Percentiles rank a stretch among this genome's conserved stretches.
phyloP scores from a whole-genome alignment of 2,888 invertebrate genomes.

The Platycheirus rosarum region DNA sequence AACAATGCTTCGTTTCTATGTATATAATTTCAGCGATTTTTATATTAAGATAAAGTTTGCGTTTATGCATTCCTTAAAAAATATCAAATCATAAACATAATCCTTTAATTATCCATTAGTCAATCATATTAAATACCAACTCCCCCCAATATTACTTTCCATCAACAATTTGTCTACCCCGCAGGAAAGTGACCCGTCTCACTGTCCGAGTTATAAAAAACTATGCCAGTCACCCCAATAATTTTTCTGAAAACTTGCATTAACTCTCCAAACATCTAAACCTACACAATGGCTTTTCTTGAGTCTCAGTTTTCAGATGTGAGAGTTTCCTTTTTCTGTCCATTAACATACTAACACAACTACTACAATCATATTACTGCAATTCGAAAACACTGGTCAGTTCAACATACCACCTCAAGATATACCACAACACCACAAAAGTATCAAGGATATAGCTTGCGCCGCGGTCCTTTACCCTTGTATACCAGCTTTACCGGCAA shows the following conservation, averaged over 20 bases:
- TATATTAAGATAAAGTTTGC: too few relatives aligned
- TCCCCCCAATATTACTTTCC: not conserved
- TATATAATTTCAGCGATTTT: too few relatives aligned
- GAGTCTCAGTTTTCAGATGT: too few relatives aligned
- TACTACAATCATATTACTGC: constrained; percentile 8
- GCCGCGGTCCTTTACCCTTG: constrained; percentile 46
- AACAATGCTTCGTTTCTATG: too few relatives aligned
- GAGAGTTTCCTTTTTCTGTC: constrained; percentile 14
- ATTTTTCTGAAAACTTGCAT: constrained; percentile 23
- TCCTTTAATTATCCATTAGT: not conserved
- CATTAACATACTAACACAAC: constrained; percentile 28
- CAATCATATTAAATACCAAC: not conserved
- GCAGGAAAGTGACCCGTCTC: constrained; percentile 23
- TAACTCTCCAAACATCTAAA: constrained; percentile 14
- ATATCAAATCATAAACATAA: too few relatives aligned
- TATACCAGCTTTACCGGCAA: constrained; percentile 53
- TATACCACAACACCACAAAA: constrained; percentile 8
- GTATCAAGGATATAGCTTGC: constrained; percentile 23
- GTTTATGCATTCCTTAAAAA: too few relatives aligned
- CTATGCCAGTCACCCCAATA: not conserved
- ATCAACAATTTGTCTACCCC: constrained; percentile 17
- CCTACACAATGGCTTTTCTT: not conserved
- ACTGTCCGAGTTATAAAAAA: constrained; percentile 6
- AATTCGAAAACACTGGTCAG: constrained; percentile 46
- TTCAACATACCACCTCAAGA: constrained; percentile 14